These are phyloP conservation scores for Pangasianodon hypophthalmus DNA, from an alignment of 2,113 vertebrate genomes.

Conservation along the genomic window DNA sequence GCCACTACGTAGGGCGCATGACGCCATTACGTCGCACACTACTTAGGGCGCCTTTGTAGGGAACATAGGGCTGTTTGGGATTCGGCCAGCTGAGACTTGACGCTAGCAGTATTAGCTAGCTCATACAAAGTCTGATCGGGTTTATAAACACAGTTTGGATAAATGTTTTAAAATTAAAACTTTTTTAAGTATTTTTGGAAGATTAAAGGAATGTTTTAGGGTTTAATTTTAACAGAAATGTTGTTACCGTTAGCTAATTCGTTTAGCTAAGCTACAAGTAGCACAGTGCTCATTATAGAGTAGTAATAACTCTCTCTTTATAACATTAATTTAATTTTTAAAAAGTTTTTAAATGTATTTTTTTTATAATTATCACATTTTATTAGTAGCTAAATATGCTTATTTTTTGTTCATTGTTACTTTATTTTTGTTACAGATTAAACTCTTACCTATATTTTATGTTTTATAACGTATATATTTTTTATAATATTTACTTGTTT, in stretches of 20 bases:
- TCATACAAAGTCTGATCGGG: background rate
- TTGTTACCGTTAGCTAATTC: background rate
- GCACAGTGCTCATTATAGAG: background rate
- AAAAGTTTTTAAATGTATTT: background rate
- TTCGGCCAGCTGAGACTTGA: background rate
- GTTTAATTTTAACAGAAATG: background rate
- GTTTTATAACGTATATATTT: background rate
- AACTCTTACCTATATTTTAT: background rate
- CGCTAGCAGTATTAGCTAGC: constrained; percentile 35
- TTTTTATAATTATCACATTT: background rate
- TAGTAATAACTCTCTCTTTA: background rate
- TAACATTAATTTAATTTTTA: background rate
- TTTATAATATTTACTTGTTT: background rate
- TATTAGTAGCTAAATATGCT: background rate
- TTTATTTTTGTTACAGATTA: background rate
- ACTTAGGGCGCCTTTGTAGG: background rate
- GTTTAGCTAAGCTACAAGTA: background rate
- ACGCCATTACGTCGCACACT: background rate
- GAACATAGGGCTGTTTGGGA: background rate
- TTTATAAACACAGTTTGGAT: background rate
- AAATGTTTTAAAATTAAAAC: background rate
- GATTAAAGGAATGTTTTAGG: background rate
- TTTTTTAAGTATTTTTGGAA: background rate
- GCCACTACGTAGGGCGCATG: background rate
- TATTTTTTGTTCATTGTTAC: background rate